Conservation (phyloP, 2,113 vertebrate genomes). For the Meriones unguiculatus region DNA sequence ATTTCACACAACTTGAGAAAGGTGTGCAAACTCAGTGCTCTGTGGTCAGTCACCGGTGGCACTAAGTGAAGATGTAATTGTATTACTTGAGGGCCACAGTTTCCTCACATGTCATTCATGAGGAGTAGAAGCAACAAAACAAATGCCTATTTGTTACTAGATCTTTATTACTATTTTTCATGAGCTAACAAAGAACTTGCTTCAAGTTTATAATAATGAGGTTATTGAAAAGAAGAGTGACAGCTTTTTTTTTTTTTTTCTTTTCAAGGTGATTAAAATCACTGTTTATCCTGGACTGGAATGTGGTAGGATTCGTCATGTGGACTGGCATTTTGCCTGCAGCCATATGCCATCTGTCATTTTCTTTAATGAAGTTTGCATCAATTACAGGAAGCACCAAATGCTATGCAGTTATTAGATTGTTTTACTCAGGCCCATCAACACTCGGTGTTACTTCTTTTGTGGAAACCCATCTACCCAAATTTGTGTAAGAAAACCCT, state of each 20-base stretch:
- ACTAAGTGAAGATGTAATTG: constrained; percentile 71
- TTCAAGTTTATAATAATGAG: constrained; percentile 68
- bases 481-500: neutral
- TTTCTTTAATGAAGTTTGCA: constrained; percentile 77
- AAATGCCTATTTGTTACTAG: constrained; percentile 60
- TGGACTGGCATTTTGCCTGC: constrained; percentile 63
- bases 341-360: constrained; percentile 73
- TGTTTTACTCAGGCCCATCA: constrained; percentile 30
- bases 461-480: constrained; percentile 33
- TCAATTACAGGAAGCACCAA: constrained; percentile 70
- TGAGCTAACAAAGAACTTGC: constrained; percentile 53
- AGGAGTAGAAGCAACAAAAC: constrained; percentile 74
- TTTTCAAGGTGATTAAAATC: constrained; percentile 72
- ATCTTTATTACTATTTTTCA: neutral
- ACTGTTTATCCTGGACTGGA: constrained; percentile 55
- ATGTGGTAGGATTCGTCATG: constrained; percentile 42
- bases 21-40: constrained; percentile 71
- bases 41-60: constrained; percentile 77
- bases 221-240: constrained; percentile 1
- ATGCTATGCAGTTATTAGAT: constrained; percentile 50
- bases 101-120: constrained; percentile 75
- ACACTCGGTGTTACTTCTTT: neutral
- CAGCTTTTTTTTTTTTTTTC: constrained; percentile 60
- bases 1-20: constrained; percentile 86
- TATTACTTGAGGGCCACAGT: constrained; percentile 81